Evolutionary conservation across 2,888 invertebrate genomes (phyloP), one percentile per base, ranked within the genome.

Genomic region (Sussaba pulchella): DNA sequence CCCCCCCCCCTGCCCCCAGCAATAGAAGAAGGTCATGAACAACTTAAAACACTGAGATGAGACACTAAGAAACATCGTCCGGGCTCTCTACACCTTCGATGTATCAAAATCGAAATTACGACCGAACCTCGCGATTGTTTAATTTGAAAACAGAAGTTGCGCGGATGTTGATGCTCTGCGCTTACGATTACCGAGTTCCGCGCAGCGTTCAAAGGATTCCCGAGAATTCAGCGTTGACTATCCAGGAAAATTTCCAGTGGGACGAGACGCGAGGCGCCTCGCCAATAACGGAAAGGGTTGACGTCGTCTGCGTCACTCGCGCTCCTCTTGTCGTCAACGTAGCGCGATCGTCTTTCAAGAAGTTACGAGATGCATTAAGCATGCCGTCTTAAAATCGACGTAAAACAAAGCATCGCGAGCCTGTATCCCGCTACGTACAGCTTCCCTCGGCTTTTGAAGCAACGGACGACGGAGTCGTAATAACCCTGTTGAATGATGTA

Each of bases 291-390:
- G 24, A n/a, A 64, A 73, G 54, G 39, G 45, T 64, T 57, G 64
- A 54, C 54, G 64, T 57, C 73, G 73, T 52, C 64, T 54, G 43
- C 54, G 43, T 43, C 52, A 6, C 21, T 50, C 50, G 14, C 43
- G 45, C 61, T 72, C 72, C 39, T 77, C 41, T 67, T 31, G 47
- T 57, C 59, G 59, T 72, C 66, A 41, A 72, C 67, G 52, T 78
- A n/a, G n/a, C 78, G 39, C 67, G 72, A 41, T 78, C 72, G 72
- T 70, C 79, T 78, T 80, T 77, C 59, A 73, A 77, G 77, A 74
- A 82, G 80, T 80, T 82, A 67, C 77, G 82, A 82, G 77, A 80
- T 70, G 73, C 80, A 70, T 82, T 82, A 77, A 80, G 39, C 72
- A 64, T 71, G 78, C 82, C 80, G 78, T 74, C 73, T 82, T 78